Base-by-base conservation (phyloP, 2,113 vertebrate species). In the Leptocoma aspasia region DNA sequence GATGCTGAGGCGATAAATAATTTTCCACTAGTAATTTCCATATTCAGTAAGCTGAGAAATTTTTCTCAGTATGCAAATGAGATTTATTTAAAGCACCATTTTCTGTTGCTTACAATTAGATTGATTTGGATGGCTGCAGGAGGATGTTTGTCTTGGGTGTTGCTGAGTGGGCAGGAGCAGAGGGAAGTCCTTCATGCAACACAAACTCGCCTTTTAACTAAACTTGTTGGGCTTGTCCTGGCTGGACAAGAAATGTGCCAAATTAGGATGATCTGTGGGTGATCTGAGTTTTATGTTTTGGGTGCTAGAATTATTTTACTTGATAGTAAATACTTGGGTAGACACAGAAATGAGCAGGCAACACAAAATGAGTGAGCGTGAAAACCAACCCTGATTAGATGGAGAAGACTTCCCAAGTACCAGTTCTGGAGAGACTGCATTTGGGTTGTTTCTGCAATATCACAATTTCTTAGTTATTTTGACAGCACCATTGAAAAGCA, bases 1-100 rank as follows among this genome's bases (percentile, higher is more conserved):
- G 95, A 97, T 96, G 76, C 93, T 30, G 72, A 91, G 83, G 89
- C 3, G 49, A 97, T 96, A 97, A 97, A 97, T 95, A 92, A 96
- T 95, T 95, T 96, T 94, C 93, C 19, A 8, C 86, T 53, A 39
- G 91, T 89, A 73, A 94, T 92, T 92, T 96, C 87, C 95, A 91
- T 95, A 95, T 93, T 95, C 95, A 95, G 89, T 44, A 92, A 95
- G 92, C 92, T 24, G 80, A 89, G 86, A 81, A 93, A 71, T 81
- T 94, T 95, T 92, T 75, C 91, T 92, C 56, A 23, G 69, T 92
- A 97, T 95, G 89, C 81, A 96, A 91, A 96, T 95, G 60, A 94
- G 84, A 73, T 76, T 91, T 93, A 97, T 97, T 96, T 92, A 96
- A 95, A 96, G 92, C 66, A 82, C 47, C 76, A 72, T 94, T 96